These are phyloP conservation scores for Stramonita haemastoma DNA, from an alignment of 2,888 invertebrate genomes.

Conservation along the genomic window DNA sequence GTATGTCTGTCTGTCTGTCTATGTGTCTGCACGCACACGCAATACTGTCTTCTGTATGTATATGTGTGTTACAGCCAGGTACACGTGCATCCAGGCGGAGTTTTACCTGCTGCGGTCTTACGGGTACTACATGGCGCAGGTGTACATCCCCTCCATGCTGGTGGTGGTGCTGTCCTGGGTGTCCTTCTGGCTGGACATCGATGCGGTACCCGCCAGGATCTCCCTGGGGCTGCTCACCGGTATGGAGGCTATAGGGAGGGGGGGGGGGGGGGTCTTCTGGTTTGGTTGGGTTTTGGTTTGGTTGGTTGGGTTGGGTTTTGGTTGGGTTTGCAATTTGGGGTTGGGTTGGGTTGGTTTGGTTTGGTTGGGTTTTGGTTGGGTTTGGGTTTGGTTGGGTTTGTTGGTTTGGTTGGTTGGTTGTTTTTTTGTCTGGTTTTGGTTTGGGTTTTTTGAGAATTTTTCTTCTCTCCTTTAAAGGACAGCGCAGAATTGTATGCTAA, in stretches of 20 bases:
- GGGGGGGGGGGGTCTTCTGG: too few species aligned
- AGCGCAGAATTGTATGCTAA: too few species aligned
- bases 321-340: too few species aligned
- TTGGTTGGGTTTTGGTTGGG: too few species aligned
- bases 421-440: too few species aligned
- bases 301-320: too few species aligned
- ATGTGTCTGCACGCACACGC: background rate
- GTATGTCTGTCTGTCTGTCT: background rate
- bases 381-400: too few species aligned
- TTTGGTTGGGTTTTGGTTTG: too few species aligned
- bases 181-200: slow-evolving; percentile 59
- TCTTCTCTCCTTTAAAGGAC: too few species aligned
- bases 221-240: slow-evolving; percentile 55
- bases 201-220: slow-evolving; percentile 57
- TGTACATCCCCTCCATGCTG: slow-evolving; percentile 57
- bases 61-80: slow-evolving; percentile 46
- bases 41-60: background rate
- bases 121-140: slow-evolving; percentile 58
- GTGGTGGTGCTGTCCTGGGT: slow-evolving; percentile 61
- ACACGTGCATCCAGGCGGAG: slow-evolving; percentile 53
- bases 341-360: too few species aligned
- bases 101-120: slow-evolving; percentile 53
- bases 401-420: too few species aligned
- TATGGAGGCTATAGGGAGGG: background rate
- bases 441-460: too few species aligned